Evolutionary conservation across 2,888 invertebrate genomes (phyloP), one percentile per base, ranked within the genome.

Genomic region (Furcula furcula): DNA sequence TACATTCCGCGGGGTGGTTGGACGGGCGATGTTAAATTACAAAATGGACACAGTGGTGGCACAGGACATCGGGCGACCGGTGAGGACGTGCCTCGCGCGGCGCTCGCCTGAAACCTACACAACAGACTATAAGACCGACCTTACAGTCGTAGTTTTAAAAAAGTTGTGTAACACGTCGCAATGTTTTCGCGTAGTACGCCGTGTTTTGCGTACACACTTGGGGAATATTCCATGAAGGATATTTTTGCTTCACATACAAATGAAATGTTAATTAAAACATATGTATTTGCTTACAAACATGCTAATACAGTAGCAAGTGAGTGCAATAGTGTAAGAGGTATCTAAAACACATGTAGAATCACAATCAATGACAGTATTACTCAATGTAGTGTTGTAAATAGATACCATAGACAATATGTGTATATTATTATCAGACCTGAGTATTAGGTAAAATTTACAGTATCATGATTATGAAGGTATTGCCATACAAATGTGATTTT

Each of bases 161-260:
- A 59, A 48, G 76, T 86, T 85, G 83, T 84, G 79, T 83, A 85
- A 85, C 76, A 71, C 56, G 66, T 55, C 65, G 69, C 58, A 74
- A 72, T 75, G 74, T 73, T 74, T 55, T 64, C 64, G 57, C 55
- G 52, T 52, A 45, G 68, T 69, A 70, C 70, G 64, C 70, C 68
- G 46, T 54, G 54, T 48, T 55, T 30, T 42, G 36, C 52, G 54
- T 58, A 55, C 46, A 59, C 61, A 48, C 35, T 36, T 48, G 55
- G 47, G 55, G 58, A 55, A 65, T 71, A 62, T 64, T 65, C 49
- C 58, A 46, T 48, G 44, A 52, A 31, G 21, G 29, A 49, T 55
- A 40, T 35, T 50, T 33, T 21, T 39, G 23, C 30, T 23, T 23
- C 48, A 44, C 30, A 45, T 36, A 16, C 30, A 21, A 28, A 32